phyloP scores from a whole-genome alignment of 1,140 invertebrate genomes.

The Sinella curviseta region DNA sequence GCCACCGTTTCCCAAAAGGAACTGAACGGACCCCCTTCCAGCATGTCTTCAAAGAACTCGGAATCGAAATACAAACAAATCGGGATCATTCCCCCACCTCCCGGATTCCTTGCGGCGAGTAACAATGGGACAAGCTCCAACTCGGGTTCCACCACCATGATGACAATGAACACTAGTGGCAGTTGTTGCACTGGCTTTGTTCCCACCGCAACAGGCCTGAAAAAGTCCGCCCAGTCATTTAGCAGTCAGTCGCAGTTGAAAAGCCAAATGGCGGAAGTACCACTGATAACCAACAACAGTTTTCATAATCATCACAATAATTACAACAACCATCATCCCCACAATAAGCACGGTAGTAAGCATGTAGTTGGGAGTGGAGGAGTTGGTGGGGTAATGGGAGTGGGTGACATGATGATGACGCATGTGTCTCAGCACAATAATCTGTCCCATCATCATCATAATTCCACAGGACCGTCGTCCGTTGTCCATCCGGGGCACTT shows the following conservation, averaged over 20 bases:
- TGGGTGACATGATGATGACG: background rate
- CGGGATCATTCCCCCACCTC: background rate
- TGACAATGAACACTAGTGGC: background rate
- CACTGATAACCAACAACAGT: background rate
- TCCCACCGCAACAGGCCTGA: background rate
- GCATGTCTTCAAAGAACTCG: background rate
- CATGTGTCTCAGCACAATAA: background rate
- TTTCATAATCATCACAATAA: background rate
- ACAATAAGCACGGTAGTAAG: background rate
- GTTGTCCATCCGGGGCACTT: background rate
- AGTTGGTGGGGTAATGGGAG: too few relatives aligned
- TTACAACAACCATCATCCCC: background rate
- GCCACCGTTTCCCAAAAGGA: slow-evolving; percentile 3
- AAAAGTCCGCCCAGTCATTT: slow-evolving; percentile 16
- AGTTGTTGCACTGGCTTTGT: slow-evolving; percentile 3
- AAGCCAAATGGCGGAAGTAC: background rate
- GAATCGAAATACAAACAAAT: slow-evolving; percentile 34
- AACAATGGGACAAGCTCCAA: background rate
- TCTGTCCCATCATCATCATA: background rate
- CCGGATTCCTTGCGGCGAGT: background rate
- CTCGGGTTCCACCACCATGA: background rate
- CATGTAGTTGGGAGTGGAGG: background rate
- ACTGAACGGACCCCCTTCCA: background rate
- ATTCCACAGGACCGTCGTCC: background rate
- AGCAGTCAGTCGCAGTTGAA: background rate